Evolutionary conservation across 2,888 invertebrate genomes (phyloP).

Genomic region (Dolomedes plantarius): DNA sequence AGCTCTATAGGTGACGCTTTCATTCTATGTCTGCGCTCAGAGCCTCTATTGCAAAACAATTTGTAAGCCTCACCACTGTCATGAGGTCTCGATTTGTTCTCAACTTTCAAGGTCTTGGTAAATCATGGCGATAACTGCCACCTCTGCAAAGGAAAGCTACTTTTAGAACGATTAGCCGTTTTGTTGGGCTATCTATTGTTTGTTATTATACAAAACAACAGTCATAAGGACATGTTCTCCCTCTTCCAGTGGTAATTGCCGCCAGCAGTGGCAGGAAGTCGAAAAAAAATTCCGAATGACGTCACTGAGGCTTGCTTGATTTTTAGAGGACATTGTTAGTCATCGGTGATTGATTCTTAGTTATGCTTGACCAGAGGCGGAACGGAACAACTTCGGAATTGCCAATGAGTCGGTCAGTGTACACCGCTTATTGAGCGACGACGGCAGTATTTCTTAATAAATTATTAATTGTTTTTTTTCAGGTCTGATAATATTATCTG

Average conservation of each 20-base stretch:
- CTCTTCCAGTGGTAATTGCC: background rate
- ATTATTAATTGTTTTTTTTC: background rate
- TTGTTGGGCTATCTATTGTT: background rate
- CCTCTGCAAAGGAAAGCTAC: background rate
- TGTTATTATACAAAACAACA: background rate
- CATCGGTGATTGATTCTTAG: background rate
- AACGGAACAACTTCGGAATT: background rate
- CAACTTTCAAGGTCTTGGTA: background rate
- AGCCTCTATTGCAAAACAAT: background rate
- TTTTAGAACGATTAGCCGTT: background rate
- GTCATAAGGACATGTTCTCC: background rate
- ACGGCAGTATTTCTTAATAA: background rate
- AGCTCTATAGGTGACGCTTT: background rate
- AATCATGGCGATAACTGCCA: background rate
- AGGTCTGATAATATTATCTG: background rate
- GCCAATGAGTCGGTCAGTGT: background rate
- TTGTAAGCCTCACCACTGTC: background rate
- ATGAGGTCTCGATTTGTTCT: background rate
- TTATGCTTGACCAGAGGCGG: background rate
- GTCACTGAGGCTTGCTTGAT: background rate
- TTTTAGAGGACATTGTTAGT: background rate
- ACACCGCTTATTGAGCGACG: background rate
- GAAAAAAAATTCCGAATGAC: background rate
- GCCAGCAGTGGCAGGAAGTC: background rate
- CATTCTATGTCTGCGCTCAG: background rate